A percentile compares a stretch with the other conserved stretches of the same genome.
phyloP scores from a whole-genome alignment of 2,888 invertebrate genomes.

The Lasioglossum vierecki region DNA sequence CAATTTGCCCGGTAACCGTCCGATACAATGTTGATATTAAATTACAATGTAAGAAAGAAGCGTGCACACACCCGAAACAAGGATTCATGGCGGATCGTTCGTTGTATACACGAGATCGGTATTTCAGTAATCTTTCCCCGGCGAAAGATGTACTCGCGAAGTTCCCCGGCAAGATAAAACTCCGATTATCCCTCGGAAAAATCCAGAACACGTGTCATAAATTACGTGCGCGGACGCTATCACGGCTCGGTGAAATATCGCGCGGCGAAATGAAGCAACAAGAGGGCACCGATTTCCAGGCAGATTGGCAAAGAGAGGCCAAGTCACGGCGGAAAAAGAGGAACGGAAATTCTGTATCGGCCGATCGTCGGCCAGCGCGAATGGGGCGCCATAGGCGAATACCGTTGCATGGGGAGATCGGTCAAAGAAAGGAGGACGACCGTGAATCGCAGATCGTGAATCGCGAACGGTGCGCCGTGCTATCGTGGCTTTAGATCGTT shows the following conservation, averaged over 20 bases:
- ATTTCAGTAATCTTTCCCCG: constrained; percentile 13
- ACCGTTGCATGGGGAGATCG: constrained; percentile 67
- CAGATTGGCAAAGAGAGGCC: constrained; percentile 12
- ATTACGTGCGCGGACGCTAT: constrained; percentile 38
- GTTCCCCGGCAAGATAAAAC: constrained; percentile 18
- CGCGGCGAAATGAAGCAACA: constrained; percentile 4
- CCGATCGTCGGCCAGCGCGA: constrained; percentile 35
- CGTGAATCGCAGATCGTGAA: constrained; percentile 65
- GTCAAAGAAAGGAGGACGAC: constrained; percentile 60
- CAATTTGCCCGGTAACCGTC: background rate
- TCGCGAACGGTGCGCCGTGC: constrained; percentile 49
- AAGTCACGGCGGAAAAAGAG: constrained; percentile 33
- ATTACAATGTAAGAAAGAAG: background rate
- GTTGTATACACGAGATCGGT: constrained; percentile 14
- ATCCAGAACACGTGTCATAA: constrained; percentile 45
- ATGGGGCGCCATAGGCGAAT: constrained; percentile 53
- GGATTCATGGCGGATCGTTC: constrained; percentile 27
- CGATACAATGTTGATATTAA: constrained; percentile 2
- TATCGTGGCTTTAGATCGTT: constrained; percentile 68
- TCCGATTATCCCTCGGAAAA: constrained; percentile 33
- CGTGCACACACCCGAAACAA: constrained; percentile 1
- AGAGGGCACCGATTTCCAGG: constrained; percentile 28
- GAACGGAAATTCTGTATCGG: constrained; percentile 56
- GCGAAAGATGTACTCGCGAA: constrained; percentile 28
- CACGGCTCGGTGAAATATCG: constrained; percentile 19